Evolutionary conservation across 1,140 invertebrate genomes (phyloP).

Genomic region (Goniozus legneri): DNA sequence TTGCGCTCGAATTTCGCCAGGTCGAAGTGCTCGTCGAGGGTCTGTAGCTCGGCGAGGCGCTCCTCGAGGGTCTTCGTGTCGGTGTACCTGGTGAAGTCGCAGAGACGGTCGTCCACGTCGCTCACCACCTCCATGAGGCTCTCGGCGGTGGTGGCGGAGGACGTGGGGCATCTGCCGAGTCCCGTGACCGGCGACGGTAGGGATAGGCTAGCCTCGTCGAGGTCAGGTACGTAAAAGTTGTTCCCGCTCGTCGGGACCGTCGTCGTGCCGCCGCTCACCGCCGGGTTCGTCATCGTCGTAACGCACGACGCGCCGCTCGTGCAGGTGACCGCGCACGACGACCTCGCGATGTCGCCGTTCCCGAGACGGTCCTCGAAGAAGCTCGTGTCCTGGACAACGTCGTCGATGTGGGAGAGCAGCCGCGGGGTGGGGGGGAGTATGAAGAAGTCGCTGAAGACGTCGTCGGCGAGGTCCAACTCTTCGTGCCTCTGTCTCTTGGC

Average conservation of each 20-base stretch:
- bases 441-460: conserved; percentile 64
- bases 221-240: conserved; percentile 26
- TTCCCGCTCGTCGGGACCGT: conserved; percentile 1
- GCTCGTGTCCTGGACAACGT: conserved; percentile 36
- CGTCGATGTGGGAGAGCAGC: conserved; percentile 65
- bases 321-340: conserved; percentile 14
- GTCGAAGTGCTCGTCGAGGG: conserved; percentile 48
- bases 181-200: conserved; percentile 12
- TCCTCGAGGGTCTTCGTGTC: conserved; percentile 44
- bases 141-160: conserved; percentile 28
- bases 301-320: background rate
- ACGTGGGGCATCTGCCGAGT: too few relatives aligned
- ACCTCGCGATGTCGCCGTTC: conserved; percentile 8
- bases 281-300: background rate
- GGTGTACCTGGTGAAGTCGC: conserved; percentile 42
- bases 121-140: conserved; percentile 36
- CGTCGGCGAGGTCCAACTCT: conserved; percentile 43
- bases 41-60: conserved; percentile 41
- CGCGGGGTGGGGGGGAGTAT: conserved; percentile 65
- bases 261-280: background rate
- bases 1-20: conserved; percentile 43
- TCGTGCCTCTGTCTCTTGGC: conserved; percentile 46
- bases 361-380: conserved; percentile 32
- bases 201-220: conserved; percentile 25
- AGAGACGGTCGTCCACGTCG: conserved; percentile 43